phyloP scores from a whole-genome alignment of 1,140 invertebrate species.

The Laodelphax striatellus region DNA sequence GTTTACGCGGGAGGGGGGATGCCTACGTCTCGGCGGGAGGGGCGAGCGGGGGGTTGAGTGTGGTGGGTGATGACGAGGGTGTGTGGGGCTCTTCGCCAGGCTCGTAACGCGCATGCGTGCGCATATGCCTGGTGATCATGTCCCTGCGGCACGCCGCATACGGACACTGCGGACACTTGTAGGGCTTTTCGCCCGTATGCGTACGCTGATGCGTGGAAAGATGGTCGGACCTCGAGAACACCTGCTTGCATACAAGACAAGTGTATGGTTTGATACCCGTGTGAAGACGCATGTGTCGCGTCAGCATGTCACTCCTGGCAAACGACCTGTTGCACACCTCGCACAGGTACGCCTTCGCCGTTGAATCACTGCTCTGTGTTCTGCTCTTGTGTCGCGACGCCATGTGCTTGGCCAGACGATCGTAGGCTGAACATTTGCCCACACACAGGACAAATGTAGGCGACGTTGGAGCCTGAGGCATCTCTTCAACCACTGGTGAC shows the following conservation, averaged over 20 bases:
- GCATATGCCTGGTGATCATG: conserved; percentile 95
- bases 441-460: conserved; percentile 83
- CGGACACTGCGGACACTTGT: conserved; percentile 88
- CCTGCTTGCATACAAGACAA: conserved; percentile 81
- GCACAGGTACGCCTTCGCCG: conserved; percentile 82
- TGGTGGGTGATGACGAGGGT: conserved; percentile 1
- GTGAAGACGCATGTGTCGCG: conserved; percentile 87
- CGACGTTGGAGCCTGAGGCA: conserved; percentile 65
- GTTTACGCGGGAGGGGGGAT: not conserved
- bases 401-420: conserved; percentile 93
- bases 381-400: conserved; percentile 78
- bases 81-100: conserved; percentile 27
- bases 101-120: conserved; percentile 62
- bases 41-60: not conserved
- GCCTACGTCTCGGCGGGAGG: not conserved
- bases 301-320: conserved; percentile 95
- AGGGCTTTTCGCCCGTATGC: conserved; percentile 96
- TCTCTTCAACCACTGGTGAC: conserved; percentile 70
- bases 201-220: conserved; percentile 90
- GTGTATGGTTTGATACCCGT: conserved; percentile 89
- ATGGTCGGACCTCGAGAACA: conserved; percentile 91
- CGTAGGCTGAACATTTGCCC: conserved; percentile 89
- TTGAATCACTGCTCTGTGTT: conserved; percentile 34
- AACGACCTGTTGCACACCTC: conserved; percentile 90
- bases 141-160: conserved; percentile 93